Percentiles rank a stretch among this genome's conserved stretches.
Evolutionary conservation across 2,113 vertebrate genomes (phyloP).

Genomic region (Heterotis niloticus): DNA sequence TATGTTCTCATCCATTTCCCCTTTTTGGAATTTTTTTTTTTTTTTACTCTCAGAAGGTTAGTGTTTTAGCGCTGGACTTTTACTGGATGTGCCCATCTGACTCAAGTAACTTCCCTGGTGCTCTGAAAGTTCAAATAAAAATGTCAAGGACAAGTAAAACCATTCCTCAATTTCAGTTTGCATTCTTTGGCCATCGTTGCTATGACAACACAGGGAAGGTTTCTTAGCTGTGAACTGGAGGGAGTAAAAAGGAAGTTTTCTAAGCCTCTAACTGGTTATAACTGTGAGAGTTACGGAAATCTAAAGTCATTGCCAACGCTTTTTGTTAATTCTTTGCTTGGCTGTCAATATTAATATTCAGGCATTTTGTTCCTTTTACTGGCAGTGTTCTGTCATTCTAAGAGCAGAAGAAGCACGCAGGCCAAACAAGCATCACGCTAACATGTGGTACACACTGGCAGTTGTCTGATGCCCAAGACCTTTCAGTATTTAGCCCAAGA

Average conservation of each 20-base stretch:
- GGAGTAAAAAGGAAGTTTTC: constrained; percentile 28
- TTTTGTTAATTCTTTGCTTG: too few species aligned
- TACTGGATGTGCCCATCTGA: constrained; percentile 8
- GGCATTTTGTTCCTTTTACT: too few species aligned
- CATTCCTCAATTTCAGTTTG: constrained; percentile 26
- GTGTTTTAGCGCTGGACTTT: constrained; percentile 5
- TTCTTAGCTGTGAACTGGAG: constrained; percentile 13
- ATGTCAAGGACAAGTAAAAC: constrained; percentile 33
- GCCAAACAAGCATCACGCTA: background rate
- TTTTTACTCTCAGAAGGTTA: constrained; percentile 12
- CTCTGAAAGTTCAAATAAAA: constrained; percentile 31
- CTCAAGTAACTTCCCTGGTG: constrained; percentile 28
- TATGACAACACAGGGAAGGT: constrained; percentile 35
- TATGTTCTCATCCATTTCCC: background rate
- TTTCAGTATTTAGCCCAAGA: background rate
- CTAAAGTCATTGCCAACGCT: background rate
- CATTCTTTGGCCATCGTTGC: constrained; percentile 23
- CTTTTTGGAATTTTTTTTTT: background rate
- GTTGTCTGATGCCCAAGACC: background rate
- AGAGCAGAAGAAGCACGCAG: background rate
- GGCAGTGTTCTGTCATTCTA: too few species aligned
- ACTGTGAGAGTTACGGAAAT: background rate
- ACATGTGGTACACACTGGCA: background rate
- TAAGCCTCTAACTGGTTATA: constrained; percentile 5
- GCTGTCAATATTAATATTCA: too few species aligned